phyloP scores from a whole-genome alignment of 2,797 vertebrate genomes.

The Protosalanx chinensis region DNA sequence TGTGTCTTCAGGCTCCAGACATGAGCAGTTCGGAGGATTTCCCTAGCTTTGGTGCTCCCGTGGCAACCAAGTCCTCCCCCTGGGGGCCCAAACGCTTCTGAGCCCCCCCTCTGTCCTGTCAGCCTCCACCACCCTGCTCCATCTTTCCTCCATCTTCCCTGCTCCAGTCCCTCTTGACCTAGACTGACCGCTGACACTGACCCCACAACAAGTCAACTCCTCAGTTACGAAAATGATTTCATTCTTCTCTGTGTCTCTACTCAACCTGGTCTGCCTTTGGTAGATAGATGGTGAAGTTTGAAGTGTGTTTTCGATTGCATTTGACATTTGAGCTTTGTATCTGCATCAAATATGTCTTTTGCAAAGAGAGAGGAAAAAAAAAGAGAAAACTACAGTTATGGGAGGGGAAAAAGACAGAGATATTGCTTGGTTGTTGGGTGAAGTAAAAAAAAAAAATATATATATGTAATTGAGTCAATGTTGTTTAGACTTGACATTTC shows the following conservation, averaged over 20 bases:
- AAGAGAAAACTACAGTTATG: conserved; percentile 5
- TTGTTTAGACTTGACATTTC: conserved; percentile 56
- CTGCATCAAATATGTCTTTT: conserved; percentile 49
- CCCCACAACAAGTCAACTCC: conserved; percentile 37
- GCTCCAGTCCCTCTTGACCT: conserved; percentile 42
- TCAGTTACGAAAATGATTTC: conserved; percentile 57
- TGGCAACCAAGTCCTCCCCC: conserved; percentile 86
- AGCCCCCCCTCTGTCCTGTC: conserved; percentile 50
- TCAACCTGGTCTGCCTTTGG: conserved; percentile 48
- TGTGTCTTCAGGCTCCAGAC: conserved; percentile 84
- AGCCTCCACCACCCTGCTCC: conserved; percentile 53
- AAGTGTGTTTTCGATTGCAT: conserved; percentile 65
- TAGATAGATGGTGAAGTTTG: conserved; percentile 53
- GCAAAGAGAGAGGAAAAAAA: conserved; percentile 24
- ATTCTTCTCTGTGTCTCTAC: conserved; percentile 44
- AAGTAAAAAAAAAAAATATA: conserved; percentile 29
- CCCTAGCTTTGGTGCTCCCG: conserved; percentile 95
- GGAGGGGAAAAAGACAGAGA: neutral
- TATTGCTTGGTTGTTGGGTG: conserved; percentile 37
- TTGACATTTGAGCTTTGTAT: conserved; percentile 60
- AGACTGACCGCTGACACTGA: conserved; percentile 70
- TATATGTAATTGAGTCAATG: conserved; percentile 45
- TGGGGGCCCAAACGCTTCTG: conserved; percentile 99
- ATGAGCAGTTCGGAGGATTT: conserved; percentile 99
- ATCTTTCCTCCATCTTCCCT: conserved; percentile 45